phyloP scores from a whole-genome alignment of 2,797 vertebrate species.

The Cichlasoma orientale region DNA sequence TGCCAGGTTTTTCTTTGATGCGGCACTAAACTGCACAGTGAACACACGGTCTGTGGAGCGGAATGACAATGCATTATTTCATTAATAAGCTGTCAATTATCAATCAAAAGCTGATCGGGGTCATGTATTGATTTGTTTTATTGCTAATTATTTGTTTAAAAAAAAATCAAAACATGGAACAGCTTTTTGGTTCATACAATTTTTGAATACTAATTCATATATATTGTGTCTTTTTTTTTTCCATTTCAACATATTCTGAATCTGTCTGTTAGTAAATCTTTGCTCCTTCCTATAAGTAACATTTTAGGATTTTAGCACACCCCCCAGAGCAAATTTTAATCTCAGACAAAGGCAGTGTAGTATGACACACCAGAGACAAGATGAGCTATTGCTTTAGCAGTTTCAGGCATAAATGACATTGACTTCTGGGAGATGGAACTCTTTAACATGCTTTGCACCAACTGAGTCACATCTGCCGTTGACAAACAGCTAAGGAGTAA shows the following conservation, averaged over 20 bases:
- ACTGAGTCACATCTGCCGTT: slow-evolving; percentile 86
- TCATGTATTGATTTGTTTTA: slow-evolving; percentile 16
- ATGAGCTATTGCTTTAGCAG: slow-evolving; percentile 79
- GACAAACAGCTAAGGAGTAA: slow-evolving; percentile 90
- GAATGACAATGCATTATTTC: slow-evolving; percentile 52
- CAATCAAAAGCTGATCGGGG: slow-evolving; percentile 42
- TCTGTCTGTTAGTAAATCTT: slow-evolving; percentile 42
- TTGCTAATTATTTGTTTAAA: slow-evolving; percentile 44
- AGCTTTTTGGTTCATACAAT: not conserved
- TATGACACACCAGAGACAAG: slow-evolving; percentile 77
- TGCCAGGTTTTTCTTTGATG: slow-evolving; percentile 64
- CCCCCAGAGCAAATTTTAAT: slow-evolving; percentile 63
- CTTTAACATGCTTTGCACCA: slow-evolving; percentile 85
- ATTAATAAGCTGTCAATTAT: slow-evolving; percentile 72
- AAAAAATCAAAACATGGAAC: not conserved
- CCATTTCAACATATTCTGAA: not conserved
- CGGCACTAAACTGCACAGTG: slow-evolving; percentile 54
- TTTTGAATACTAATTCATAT: slow-evolving; percentile 7
- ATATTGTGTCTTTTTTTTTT: not conserved
- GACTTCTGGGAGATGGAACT: slow-evolving; percentile 80
- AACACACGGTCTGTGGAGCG: slow-evolving; percentile 50
- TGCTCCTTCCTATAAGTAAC: slow-evolving; percentile 32
- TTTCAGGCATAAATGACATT: slow-evolving; percentile 82
- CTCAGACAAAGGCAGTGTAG: slow-evolving; percentile 76
- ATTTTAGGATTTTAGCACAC: slow-evolving; percentile 59